Base-by-base conservation (phyloP, 2,113 vertebrate genomes). In the Panurus biarmicus region DNA sequence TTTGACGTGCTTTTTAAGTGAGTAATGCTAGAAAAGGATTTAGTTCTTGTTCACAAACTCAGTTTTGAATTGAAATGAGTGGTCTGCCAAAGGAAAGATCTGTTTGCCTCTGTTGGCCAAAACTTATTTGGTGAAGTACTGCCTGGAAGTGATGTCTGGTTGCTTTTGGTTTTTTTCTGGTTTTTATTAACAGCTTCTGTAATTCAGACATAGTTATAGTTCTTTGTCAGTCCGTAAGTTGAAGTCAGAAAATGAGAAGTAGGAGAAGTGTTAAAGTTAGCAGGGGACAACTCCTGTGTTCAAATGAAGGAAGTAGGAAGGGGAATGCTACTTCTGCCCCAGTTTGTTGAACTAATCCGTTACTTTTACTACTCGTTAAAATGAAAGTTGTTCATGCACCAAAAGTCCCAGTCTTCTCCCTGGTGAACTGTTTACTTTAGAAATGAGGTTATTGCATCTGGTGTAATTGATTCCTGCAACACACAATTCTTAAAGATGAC, bases 391-490 rank as follows among this genome's bases (percentile, higher is more conserved):
- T 70, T 92, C n/a, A 44, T 84, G 77, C 35, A 73, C 35, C 18
- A 7, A 0, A 90, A 83, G 42, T 47, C 51, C 4, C 6, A 3
- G 28, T 77, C 35, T 81, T 84, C 53, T 93, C 72, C 69, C 66
- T 38, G 28, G 72, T 80, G 76, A 85, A 7, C 70, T 65, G 38
- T 87, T 89, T 87, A 61, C 69, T 79, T 89, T 92, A 69, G 80
- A 92, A 95, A 90, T 89, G n/a, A 81, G 77, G 73, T 80, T 95
- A 40, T 48, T 70, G 81, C 77, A 72, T 61, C 36, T 92, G 40
- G 21, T 82, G 67, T 50, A 71, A 89, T 29, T 89, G 90, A 85
- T 94, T 92, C 21, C 71, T 85, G 85, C 85, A 80, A 28, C 23
- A 50, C 29, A 21, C 8, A 14, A 6, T 77, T 91, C 86, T 79